Percentiles rank a stretch among this genome's conserved stretches.
phyloP scores from a whole-genome alignment of 2,888 invertebrate genomes.

The Nasonia oneida region DNA sequence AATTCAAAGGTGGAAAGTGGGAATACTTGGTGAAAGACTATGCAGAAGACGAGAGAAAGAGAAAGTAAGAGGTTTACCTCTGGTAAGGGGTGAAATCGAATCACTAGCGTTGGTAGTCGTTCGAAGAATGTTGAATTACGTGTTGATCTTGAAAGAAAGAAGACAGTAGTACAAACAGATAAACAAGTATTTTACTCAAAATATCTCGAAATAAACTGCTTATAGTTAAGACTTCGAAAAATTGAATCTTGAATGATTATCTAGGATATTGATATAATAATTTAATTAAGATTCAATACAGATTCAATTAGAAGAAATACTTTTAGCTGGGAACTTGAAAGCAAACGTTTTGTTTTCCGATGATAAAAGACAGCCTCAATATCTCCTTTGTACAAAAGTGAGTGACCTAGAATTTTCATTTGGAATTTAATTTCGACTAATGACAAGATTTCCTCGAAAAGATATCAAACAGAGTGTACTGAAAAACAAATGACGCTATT shows the following conservation, averaged over 20 bases:
- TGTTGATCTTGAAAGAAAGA: background rate
- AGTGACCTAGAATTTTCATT: background rate
- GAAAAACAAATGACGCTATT: background rate
- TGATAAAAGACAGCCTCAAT: background rate
- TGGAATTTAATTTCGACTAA: background rate
- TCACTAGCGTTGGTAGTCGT: background rate
- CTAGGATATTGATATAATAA: no score
- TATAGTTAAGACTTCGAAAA: no score
- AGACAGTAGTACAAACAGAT: no score
- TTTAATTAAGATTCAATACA: no score
- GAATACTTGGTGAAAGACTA: background rate
- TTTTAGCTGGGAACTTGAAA: background rate
- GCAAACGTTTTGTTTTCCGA: background rate
- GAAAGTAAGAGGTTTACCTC: background rate
- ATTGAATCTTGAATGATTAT: no score
- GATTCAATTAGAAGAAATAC: no score
- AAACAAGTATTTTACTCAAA: no score
- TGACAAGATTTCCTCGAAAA: background rate
- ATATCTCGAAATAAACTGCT: no score
- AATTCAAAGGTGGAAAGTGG: background rate
- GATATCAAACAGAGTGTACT: background rate
- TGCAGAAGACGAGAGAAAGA: background rate
- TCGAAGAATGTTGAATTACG: background rate
- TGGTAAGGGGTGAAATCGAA: background rate
- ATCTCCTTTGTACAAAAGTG: background rate